Conservation (phyloP, 2,113 vertebrate genomes). For the Chunga burmeisteri region DNA sequence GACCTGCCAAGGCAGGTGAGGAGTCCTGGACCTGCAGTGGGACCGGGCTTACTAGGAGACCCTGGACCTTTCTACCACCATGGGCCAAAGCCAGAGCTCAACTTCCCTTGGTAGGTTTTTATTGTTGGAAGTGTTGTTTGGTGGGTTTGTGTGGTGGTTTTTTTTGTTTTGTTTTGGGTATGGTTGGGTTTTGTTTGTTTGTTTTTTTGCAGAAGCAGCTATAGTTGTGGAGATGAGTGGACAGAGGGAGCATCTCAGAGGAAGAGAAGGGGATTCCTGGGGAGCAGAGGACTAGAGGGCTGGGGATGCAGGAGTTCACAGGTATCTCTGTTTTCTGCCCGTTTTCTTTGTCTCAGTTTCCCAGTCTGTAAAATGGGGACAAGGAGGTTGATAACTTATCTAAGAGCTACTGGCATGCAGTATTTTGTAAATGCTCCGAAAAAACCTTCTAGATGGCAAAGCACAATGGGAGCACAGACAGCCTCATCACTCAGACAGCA, state of each 20-base stretch:
- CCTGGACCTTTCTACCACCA: neutral
- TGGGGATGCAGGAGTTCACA: neutral
- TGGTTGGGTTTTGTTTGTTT: no score
- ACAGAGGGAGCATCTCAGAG: neutral
- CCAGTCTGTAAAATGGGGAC: neutral
- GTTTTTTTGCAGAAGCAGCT: neutral
- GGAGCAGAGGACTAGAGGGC: neutral
- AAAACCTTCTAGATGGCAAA: conserved; percentile 18
- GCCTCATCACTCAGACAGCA: conserved; percentile 33
- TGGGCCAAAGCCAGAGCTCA: neutral
- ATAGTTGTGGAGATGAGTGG: neutral
- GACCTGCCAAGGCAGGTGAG: neutral
- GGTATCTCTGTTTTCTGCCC: neutral
- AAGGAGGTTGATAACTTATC: neutral
- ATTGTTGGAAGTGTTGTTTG: neutral
- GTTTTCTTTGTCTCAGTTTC: neutral
- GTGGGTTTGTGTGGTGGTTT: neutral
- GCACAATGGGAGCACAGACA: conserved; percentile 48
- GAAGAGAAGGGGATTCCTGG: neutral
- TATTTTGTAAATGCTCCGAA: neutral
- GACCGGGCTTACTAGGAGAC: neutral
- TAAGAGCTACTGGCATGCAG: neutral
- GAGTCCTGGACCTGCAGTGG: neutral
- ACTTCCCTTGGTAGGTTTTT: neutral
- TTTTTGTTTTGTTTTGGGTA: neutral